Evolutionary conservation across 2,888 invertebrate species (phyloP).

Genomic region (Xanthia togata): DNA sequence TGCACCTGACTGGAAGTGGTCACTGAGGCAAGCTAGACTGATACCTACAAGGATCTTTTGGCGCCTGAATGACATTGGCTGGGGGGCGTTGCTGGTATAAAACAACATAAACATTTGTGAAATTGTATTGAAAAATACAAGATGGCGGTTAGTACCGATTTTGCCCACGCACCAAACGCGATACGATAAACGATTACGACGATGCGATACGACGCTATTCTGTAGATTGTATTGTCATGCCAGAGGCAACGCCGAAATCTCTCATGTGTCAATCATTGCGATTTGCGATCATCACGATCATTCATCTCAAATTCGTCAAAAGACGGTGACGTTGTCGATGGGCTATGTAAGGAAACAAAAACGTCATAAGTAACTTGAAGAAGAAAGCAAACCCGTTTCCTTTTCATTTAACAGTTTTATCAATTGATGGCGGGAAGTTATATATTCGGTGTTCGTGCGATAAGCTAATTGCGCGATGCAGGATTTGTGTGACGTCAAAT

Average conservation of each 20-base stretch:
- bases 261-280: too few species aligned
- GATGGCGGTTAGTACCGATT: background rate
- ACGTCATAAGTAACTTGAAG: background rate
- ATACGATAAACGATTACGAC: too few species aligned
- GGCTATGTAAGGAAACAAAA: background rate
- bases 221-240: background rate
- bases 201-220: too few species aligned
- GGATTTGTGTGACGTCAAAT: too few species aligned
- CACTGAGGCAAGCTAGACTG: background rate
- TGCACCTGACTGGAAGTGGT: too few species aligned
- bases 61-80: background rate
- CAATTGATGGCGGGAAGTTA: too few species aligned
- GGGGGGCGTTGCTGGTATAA: background rate
- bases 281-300: background rate
- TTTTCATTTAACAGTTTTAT: background rate
- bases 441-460: too few species aligned
- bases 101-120: background rate
- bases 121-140: background rate
- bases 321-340: background rate
- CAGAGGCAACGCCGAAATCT: background rate
- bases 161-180: too few species aligned
- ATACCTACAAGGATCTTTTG: background rate
- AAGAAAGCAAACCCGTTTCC: conserved; percentile 1
- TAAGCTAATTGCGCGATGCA: too few species aligned
- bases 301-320: background rate